Conservation (phyloP, 2,797 vertebrate species). For the Paguma larvata region DNA sequence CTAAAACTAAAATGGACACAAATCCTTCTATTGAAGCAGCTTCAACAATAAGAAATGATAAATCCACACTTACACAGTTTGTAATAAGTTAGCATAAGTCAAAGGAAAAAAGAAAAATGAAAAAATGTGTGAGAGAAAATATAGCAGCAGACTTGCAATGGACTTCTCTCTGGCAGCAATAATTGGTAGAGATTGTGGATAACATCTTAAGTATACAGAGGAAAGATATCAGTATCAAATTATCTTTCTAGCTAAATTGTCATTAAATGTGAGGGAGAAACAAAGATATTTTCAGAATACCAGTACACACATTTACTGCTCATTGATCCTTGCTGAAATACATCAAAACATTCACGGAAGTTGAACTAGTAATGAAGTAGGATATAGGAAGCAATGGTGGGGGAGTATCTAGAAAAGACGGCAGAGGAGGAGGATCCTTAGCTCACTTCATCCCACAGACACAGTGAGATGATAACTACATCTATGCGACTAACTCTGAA, state of each 20-base stretch:
- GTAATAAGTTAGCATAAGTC: neutral
- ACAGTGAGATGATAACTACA: too few relatives aligned
- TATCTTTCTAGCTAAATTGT: neutral
- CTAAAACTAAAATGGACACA: neutral
- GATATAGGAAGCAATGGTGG: neutral
- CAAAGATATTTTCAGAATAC: neutral
- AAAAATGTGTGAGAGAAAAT: neutral
- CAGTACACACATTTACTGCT: neutral
- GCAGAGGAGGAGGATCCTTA: too few relatives aligned
- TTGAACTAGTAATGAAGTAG: neutral
- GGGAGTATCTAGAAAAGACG: too few relatives aligned
- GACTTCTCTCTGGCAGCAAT: neutral
- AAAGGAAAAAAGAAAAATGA: neutral
- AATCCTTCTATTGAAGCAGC: neutral
- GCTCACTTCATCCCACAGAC: too few relatives aligned
- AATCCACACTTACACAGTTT: neutral
- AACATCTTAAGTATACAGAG: neutral
- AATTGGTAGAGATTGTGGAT: neutral
- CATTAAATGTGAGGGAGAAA: neutral
- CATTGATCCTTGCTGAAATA: neutral
- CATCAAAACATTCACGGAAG: neutral
- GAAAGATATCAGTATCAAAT: neutral
- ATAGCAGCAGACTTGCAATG: neutral
- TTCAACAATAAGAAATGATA: neutral
- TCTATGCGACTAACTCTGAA: too few relatives aligned